Base-by-base conservation (phyloP, 2,113 vertebrate genomes). In the Pipa parva region DNA sequence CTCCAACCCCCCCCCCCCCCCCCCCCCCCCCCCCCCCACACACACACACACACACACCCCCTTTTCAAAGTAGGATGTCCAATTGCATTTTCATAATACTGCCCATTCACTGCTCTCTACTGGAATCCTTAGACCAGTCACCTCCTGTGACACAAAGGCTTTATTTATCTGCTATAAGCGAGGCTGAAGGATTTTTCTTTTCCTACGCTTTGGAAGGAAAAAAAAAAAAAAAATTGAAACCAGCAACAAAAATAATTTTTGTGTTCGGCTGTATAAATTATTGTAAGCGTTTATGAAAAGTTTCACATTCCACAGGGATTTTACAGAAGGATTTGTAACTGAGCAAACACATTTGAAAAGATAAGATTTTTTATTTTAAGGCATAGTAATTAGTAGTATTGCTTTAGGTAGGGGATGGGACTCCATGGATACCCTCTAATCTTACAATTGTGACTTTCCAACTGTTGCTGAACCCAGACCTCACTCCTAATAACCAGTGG, bases 391-490 rank as follows among this genome's bases (percentile, higher is more conserved):
- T 73, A 77, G 73, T 5, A 24, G 75, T 62, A 73, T 75, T 79
- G 62, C 80, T 71, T 55, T 77, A 76, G 78, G 72, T 79, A 77
- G 82, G 84, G 84, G 79, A 1, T 80, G 85, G 80, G 79, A 75
- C 72, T 76, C 49, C 24, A 65, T 51, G 21, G 72, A 56, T 9
- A 66, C 74, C 77, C 80, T 29, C 29, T n/a, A n/a, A n/a, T n/a
- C n/a, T n/a, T n/a, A n/a, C n/a, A n/a, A n/a, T n/a, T n/a, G n/a
- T n/a, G n/a, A n/a, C n/a, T n/a, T n/a, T n/a, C n/a, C n/a, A n/a
- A n/a, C n/a, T n/a, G n/a, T n/a, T n/a, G n/a, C n/a, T n/a, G n/a
- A n/a, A n/a, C n/a, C n/a, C n/a, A n/a, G n/a, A n/a, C n/a, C n/a
- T n/a, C n/a, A n/a, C n/a, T n/a, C n/a, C n/a, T n/a, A n/a, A n/a